These are phyloP conservation scores for Colaptes auratus DNA, from an alignment of 2,113 vertebrate genomes.

Conservation along the genomic window DNA sequence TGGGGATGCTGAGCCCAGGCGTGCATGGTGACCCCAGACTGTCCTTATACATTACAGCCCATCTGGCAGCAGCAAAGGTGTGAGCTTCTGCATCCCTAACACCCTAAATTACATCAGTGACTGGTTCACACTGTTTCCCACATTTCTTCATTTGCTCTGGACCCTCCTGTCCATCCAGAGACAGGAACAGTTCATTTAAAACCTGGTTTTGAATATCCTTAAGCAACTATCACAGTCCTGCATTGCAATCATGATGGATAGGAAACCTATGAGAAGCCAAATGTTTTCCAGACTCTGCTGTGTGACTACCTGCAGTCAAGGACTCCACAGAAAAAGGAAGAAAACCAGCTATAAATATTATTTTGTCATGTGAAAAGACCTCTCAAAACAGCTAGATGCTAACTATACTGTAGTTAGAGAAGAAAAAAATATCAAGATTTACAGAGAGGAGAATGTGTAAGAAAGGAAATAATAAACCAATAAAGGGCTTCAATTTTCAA, in stretches of 20 bases:
- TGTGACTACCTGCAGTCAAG: not conserved
- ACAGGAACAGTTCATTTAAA: not conserved
- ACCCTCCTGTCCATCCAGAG: accelerated
- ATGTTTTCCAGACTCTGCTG: not conserved
- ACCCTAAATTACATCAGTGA: not conserved
- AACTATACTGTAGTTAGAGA: not conserved
- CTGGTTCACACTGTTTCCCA: not conserved
- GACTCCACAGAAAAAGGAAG: not conserved
- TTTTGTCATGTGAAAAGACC: conserved; percentile 2
- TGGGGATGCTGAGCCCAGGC: not conserved
- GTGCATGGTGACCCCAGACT: not conserved
- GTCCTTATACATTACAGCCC: not conserved
- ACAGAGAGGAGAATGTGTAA: not conserved
- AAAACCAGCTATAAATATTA: not conserved
- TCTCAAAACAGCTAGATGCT: conserved; percentile 14
- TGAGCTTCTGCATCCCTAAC: not conserved
- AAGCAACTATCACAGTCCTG: not conserved
- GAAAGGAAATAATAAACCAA: conserved; percentile 24
- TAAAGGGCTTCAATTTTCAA: not conserved
- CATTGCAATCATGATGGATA: not conserved
- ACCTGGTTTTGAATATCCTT: not conserved
- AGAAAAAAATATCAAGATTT: not conserved
- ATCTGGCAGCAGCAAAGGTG: not conserved
- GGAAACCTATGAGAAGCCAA: not conserved
- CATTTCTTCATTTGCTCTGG: not conserved